Evolutionary conservation across 2,113 vertebrate genomes (phyloP), one percentile per base, ranked within the genome.

Genomic region (Brachypteracias leptosomus): DNA sequence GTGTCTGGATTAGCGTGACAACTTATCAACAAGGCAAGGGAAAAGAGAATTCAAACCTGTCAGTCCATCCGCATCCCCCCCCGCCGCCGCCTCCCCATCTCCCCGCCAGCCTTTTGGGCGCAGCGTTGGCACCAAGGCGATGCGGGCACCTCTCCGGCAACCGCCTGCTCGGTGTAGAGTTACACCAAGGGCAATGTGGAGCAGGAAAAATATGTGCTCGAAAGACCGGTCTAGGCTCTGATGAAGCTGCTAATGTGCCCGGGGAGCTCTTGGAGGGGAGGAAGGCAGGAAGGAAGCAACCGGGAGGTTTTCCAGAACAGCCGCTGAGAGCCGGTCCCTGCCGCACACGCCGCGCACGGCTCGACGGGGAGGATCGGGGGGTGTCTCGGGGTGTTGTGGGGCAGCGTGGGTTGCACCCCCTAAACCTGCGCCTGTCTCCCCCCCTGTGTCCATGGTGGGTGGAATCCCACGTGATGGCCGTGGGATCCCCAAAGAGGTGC

Each of bases 11-110:
- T 97, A 98, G 95, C 87, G 74, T 95, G 96, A 98, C 97, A 98
- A 98, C 97, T 97, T 97, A 97, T 98, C 98, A 97, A 97, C 98
- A 70, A 97, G 97, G 96, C 96, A 96, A 96, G 94, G 94, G 94
- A 42, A 96, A 97, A 92, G 94, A 97, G 98, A 98, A 98, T 97
- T 97, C 97, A 95, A 97, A 98, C 96, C 97, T 98, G 97, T 96
- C 97, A 97, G 97, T 95, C 94, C 95, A 79, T 92, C 93, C 92
- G 9, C 94, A 87, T 42, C 65, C 84, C 84, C 84, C 71, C 66
- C 31, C 65, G 15, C 52, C 52, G 14, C 40, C 40, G 18, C 35
- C 68, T 38, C 38, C 54, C 26, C 20, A 5, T 12, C 20, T 36
- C 80, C 75, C 61, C 44, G 20, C 65, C 40, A 57, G 20, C 19